phyloP scores from a whole-genome alignment of 2,113 vertebrate species.

The Piprites chloris region DNA sequence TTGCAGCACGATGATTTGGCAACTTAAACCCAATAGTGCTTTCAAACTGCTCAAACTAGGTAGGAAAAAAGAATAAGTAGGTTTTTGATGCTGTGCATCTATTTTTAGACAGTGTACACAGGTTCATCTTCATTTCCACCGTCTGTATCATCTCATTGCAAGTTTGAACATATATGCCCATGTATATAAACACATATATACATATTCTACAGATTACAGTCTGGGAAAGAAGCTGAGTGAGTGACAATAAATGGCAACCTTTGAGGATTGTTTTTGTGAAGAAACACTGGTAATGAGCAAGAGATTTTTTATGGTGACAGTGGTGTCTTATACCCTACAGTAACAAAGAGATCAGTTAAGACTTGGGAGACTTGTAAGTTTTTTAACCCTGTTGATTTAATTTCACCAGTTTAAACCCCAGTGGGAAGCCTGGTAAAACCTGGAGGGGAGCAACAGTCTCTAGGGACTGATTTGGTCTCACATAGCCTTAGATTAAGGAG shows the following conservation, averaged over 20 bases:
- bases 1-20: slow-evolving; percentile 94
- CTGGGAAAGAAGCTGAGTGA: background rate
- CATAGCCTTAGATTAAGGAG: background rate
- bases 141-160: background rate
- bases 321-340: background rate
- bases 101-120: background rate
- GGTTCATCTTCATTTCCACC: background rate
- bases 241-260: background rate
- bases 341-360: background rate
- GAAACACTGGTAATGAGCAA: background rate
- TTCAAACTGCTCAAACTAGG: slow-evolving; percentile 97
- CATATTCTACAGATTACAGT: background rate
- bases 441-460: background rate
- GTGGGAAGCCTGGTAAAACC: background rate
- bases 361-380: background rate
- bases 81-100: background rate
- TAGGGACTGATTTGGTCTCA: background rate
- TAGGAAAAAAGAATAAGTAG: slow-evolving; percentile 7
- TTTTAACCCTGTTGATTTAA: background rate
- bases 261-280: fast-evolving
- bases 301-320: background rate
- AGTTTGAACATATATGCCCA: background rate
- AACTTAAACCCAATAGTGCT: slow-evolving; percentile 98
- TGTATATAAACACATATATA: background rate
- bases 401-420: background rate